Evolutionary conservation across 2,113 vertebrate genomes (phyloP).

Genomic region (Anguilla japonica): DNA sequence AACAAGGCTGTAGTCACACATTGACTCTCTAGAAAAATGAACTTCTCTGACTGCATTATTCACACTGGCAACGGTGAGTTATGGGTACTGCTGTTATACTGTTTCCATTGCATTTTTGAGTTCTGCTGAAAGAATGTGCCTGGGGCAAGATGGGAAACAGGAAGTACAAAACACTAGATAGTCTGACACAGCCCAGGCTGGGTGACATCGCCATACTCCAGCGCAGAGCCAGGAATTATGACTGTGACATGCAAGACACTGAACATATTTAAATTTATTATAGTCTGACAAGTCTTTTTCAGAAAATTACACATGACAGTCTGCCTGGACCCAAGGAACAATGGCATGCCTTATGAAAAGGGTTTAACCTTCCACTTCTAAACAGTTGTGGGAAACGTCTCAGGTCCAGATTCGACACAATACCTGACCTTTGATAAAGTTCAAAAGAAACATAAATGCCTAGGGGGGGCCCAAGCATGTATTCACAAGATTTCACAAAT

Average conservation of each 20-base stretch:
- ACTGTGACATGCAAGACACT: not conserved
- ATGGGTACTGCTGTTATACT: not conserved
- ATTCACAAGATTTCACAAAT: not conserved
- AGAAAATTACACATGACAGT: not conserved
- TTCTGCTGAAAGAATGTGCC: not conserved
- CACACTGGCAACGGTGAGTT: not conserved
- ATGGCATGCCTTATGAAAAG: not conserved
- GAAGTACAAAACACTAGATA: not conserved
- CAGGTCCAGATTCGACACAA: conserved; percentile 11
- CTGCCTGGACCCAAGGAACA: not conserved
- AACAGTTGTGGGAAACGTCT: conserved; percentile 1
- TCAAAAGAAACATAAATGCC: not conserved
- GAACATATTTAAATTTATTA: not conserved
- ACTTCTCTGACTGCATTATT: not conserved
- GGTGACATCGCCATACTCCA: not conserved
- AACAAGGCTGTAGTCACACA: not conserved
- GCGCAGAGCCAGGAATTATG: not conserved
- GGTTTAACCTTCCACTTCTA: conserved; percentile 5
- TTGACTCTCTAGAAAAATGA: not conserved
- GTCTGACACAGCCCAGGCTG: not conserved
- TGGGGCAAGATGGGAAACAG: conserved; percentile 7
- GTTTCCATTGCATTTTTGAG: not conserved
- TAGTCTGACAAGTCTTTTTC: not conserved
- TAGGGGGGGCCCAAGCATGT: conserved; percentile 4
- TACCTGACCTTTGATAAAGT: conserved; percentile 25